phyloP scores from a whole-genome alignment of 2,797 vertebrate species.

The Alauda arvensis region DNA sequence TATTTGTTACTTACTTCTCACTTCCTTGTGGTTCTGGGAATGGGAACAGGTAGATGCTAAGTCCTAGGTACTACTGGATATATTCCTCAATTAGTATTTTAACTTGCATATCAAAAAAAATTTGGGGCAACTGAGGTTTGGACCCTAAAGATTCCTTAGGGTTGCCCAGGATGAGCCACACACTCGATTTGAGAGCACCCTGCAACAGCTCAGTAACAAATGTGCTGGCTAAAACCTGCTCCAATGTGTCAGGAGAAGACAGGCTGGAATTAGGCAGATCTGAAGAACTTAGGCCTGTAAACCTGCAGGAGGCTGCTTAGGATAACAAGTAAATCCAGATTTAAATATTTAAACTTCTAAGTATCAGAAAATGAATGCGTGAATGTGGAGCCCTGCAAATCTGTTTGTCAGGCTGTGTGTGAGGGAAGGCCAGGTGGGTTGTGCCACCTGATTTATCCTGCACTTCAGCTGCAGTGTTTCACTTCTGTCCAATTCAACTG shows the following conservation, averaged over 20 bases:
- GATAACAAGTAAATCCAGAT: constrained; percentile 60
- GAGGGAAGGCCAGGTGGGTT: not conserved
- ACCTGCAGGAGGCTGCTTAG: constrained; percentile 52
- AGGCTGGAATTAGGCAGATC: constrained; percentile 33
- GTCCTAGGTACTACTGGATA: not conserved
- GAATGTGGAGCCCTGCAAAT: not conserved
- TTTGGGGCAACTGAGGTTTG: not conserved
- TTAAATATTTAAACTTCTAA: constrained; percentile 54
- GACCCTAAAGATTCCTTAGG: not conserved
- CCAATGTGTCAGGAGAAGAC: not conserved
- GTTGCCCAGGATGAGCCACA: not conserved
- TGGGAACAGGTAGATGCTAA: not conserved
- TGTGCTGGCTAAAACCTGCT: not conserved
- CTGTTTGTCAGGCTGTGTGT: not conserved
- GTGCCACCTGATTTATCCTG: not conserved
- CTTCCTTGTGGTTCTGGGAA: not conserved
- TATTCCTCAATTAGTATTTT: not conserved
- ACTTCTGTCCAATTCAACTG: not conserved
- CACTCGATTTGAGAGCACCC: not conserved
- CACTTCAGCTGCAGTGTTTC: not conserved
- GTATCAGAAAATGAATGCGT: not conserved
- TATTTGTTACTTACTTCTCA: not conserved
- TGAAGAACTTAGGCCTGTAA: constrained; percentile 43
- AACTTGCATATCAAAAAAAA: not conserved
- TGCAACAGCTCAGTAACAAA: not conserved